A percentile compares a stretch with the other conserved stretches of the same genome.
phyloP scores from a whole-genome alignment of 2,113 vertebrate genomes.

The Symphodus melops region DNA sequence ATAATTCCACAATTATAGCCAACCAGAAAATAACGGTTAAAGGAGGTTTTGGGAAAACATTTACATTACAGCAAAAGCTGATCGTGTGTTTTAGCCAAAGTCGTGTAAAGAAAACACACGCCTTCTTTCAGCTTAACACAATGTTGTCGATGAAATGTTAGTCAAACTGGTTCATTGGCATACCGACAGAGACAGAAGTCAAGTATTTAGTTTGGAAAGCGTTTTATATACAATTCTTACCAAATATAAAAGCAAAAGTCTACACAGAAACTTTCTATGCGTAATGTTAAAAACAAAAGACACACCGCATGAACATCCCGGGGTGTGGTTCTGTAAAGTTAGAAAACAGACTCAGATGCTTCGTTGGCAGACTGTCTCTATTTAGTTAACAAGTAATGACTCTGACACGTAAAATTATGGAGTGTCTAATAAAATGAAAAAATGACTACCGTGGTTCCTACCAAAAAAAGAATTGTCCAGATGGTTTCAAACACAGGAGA shows the following conservation, averaged over 20 bases:
- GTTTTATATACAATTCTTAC: constrained; percentile 61
- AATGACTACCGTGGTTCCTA: constrained; percentile 28
- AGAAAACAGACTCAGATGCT: constrained; percentile 5
- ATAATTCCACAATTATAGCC: neutral
- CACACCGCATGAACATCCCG: constrained; percentile 7
- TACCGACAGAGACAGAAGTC: constrained; percentile 37
- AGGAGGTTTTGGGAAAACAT: neutral
- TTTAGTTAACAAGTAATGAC: constrained; percentile 7
- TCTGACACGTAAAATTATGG: constrained; percentile 1
- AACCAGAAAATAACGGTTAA: neutral
- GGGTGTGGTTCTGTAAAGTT: constrained; percentile 4
- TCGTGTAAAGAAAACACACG: neutral
- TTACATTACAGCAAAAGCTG: neutral
- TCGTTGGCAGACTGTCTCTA: constrained; percentile 2
- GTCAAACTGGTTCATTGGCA: neutral
- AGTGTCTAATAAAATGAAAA: constrained; percentile 15
- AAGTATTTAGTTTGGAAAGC: constrained; percentile 32
- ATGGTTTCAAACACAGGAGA: constrained; percentile 37
- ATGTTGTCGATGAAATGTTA: no score
- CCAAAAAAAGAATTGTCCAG: constrained; percentile 44
- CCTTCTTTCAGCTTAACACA: neutral
- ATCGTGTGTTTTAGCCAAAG: neutral
- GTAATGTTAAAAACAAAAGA: neutral
- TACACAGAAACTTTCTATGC: constrained; percentile 33
- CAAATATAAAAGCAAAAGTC: constrained; percentile 42